phyloP scores from a whole-genome alignment of 2,797 vertebrate species.

The Sternotherus odoratus region DNA sequence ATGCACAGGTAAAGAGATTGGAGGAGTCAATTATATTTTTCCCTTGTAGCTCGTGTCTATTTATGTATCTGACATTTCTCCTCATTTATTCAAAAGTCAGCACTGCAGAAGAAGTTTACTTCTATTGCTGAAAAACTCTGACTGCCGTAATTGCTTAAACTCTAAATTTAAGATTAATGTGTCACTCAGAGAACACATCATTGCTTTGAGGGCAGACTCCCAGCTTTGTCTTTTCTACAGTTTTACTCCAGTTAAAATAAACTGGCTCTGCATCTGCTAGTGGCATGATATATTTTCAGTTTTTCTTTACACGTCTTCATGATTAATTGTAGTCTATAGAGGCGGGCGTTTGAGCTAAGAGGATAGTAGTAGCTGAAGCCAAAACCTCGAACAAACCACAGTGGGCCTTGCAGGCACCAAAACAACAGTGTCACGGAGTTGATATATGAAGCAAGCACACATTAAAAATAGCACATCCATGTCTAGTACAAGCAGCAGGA shows the following conservation, averaged over 20 bases:
- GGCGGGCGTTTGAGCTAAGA: background rate
- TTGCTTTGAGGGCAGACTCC: background rate
- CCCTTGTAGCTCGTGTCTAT: background rate
- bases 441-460: background rate
- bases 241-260: background rate
- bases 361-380: conserved; percentile 23
- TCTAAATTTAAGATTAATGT: background rate
- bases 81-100: conserved; percentile 24
- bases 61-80: background rate
- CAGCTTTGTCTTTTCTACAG: background rate
- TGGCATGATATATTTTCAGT: conserved; percentile 2
- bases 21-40: background rate
- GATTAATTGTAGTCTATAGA: conserved; percentile 60
- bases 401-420: conserved; percentile 1
- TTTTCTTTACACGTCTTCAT: conserved; percentile 15
- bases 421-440: background rate
- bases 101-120: background rate
- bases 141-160: background rate
- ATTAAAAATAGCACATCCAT: background rate
- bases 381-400: background rate
- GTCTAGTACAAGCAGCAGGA: background rate
- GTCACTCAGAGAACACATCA: background rate
- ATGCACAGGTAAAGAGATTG: background rate
- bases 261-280: background rate
- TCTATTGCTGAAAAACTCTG: background rate